These are phyloP conservation scores for Megalops atlanticus DNA, from an alignment of 2,113 vertebrate species.

Conservation along the genomic window DNA sequence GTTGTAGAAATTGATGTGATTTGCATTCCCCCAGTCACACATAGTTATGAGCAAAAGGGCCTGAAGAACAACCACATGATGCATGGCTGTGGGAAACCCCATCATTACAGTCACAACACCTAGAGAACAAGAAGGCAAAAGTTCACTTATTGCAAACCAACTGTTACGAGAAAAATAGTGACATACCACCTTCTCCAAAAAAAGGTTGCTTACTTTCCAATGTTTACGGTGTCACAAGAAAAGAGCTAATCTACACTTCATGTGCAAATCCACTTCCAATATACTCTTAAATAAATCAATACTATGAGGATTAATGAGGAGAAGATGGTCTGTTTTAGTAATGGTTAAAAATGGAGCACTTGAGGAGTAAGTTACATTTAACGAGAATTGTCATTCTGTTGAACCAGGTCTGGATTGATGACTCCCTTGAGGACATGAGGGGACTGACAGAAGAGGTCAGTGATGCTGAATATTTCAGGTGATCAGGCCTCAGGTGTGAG, in stretches of 20 bases:
- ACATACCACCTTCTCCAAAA: too few species aligned
- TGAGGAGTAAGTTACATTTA: too few species aligned
- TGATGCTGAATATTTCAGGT: not conserved
- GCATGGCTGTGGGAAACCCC: conserved; percentile 19
- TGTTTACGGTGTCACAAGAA: too few species aligned
- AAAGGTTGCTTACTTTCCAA: too few species aligned
- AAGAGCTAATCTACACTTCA: too few species aligned
- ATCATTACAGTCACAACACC: conserved; percentile 33
- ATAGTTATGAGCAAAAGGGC: conserved; percentile 60
- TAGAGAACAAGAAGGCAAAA: conserved; percentile 15
- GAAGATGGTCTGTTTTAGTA: too few species aligned
- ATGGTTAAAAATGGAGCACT: too few species aligned
- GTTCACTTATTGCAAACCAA: not conserved
- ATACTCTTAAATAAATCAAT: too few species aligned
- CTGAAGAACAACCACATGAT: conserved; percentile 48
- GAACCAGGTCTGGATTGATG: not conserved
- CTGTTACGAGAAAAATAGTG: too few species aligned
- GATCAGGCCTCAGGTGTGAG: not conserved
- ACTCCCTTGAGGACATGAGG: not conserved
- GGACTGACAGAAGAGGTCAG: not conserved
- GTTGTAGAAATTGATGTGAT: conserved; percentile 82
- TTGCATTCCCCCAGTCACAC: conserved; percentile 51
- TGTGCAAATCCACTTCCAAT: too few species aligned
- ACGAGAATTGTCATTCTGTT: not conserved
- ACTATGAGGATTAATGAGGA: too few species aligned